These are phyloP conservation scores for Prionchulus punctatus DNA, from an alignment of 2,888 invertebrate species.

Conservation along the genomic window DNA sequence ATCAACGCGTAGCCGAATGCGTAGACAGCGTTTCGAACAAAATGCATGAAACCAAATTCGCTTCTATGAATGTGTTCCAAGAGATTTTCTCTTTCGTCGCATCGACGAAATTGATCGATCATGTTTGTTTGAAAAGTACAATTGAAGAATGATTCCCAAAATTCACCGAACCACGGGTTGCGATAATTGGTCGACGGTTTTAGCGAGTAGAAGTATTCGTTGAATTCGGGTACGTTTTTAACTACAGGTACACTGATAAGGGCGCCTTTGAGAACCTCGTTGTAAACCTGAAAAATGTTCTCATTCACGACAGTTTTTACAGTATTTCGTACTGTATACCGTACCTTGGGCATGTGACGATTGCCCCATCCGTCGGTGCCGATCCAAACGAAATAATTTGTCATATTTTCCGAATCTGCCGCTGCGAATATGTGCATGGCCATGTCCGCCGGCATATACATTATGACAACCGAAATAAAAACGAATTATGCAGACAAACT, in stretches of 20 bases:
- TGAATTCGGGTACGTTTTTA: not conserved
- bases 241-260: not conserved
- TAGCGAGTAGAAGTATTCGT: not conserved
- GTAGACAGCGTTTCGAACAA: not conserved
- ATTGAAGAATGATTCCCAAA: not conserved
- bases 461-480: no score
- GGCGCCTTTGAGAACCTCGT: not conserved
- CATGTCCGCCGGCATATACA: not conserved
- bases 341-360: slow-evolving; percentile 3
- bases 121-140: not conserved
- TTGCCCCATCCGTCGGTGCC: slow-evolving; percentile 8
- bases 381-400: slow-evolving; percentile 4
- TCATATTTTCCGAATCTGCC: not conserved
- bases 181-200: not conserved
- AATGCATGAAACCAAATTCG: slow-evolving; percentile 1
- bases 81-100: not conserved
- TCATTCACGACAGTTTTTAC: not conserved
- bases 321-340: not conserved
- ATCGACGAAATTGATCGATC: not conserved
- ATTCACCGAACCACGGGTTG: slow-evolving; percentile 4
- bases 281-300: slow-evolving; percentile 13
- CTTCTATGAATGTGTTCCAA: not conserved
- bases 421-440: not conserved
- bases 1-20: slow-evolving; percentile 2
- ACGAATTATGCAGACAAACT: no score